These are phyloP conservation scores for Gnathochromis pfefferi DNA, from an alignment of 2,113 vertebrate genomes.

Conservation along the genomic window DNA sequence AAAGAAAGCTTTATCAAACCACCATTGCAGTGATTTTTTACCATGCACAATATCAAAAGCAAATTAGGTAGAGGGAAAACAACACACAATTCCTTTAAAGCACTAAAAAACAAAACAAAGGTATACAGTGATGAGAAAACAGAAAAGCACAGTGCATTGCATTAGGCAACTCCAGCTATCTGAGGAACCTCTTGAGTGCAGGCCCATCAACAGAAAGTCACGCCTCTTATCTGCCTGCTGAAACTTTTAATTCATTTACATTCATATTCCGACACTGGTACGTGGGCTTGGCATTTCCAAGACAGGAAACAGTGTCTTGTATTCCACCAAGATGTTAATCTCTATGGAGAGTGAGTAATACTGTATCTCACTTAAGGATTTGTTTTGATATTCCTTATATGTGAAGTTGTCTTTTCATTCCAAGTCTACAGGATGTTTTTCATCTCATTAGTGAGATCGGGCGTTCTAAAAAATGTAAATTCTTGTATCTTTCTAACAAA, in stretches of 20 bases:
- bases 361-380: background rate
- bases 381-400: slow-evolving; percentile 6
- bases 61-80: slow-evolving; percentile 10
- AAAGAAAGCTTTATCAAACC: background rate
- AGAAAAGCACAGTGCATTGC: slow-evolving; percentile 23
- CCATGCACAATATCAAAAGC: slow-evolving; percentile 18
- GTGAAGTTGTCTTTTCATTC: background rate
- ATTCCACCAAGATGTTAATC: slow-evolving; percentile 2
- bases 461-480: background rate
- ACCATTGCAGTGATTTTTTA: slow-evolving; percentile 30
- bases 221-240: background rate
- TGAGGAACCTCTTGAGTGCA: slow-evolving; percentile 15
- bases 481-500: background rate
- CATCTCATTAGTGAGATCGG: background rate
- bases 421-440: background rate
- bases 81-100: slow-evolving; percentile 53
- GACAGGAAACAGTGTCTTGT: background rate
- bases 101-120: background rate
- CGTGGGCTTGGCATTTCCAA: slow-evolving; percentile 34
- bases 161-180: slow-evolving; percentile 10
- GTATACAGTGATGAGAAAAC: background rate
- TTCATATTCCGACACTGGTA: slow-evolving; percentile 2
- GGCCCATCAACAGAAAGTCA: slow-evolving; percentile 18
- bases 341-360: background rate
- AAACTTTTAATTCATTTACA: slow-evolving; percentile 34